Percentiles rank a stretch among this genome's conserved stretches.
Conservation (phyloP, 2,888 invertebrate species). For the Thecophora atra region DNA sequence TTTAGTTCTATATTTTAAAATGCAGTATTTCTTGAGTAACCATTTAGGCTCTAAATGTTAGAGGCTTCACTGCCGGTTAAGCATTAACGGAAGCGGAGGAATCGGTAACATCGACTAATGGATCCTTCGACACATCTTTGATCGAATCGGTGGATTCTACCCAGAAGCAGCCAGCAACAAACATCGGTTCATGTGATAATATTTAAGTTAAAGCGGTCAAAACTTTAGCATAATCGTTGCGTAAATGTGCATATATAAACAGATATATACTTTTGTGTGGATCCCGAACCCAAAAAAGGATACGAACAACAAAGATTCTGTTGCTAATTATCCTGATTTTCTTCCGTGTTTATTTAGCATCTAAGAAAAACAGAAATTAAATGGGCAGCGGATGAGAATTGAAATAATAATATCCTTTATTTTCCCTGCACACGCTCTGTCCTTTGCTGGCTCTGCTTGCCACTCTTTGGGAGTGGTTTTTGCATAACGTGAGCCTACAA, state of each 20-base stretch:
- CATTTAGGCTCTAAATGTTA: no score
- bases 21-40: no score
- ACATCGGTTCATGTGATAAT: no score
- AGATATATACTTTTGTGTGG: no score
- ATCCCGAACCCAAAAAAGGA: not conserved
- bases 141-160: no score
- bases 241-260: no score
- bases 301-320: slow-evolving; percentile 6
- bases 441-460: not conserved
- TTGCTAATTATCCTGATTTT: slow-evolving; percentile 31
- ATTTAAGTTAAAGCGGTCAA: no score
- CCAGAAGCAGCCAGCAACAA: no score
- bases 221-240: no score
- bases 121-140: slow-evolving; percentile 10
- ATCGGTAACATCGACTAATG: slow-evolving; percentile 7
- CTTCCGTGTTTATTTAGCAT: not conserved
- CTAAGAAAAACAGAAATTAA: slow-evolving; percentile 11
- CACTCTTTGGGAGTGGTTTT: not conserved
- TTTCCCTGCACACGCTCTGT: slow-evolving; percentile 5
- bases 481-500: slow-evolving; percentile 15
- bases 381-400: slow-evolving; percentile 12
- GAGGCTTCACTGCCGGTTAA: no score
- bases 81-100: slow-evolving; percentile 16
- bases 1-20: no score
- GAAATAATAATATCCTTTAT: slow-evolving; percentile 15